Evolutionary conservation across 1,140 invertebrate species (phyloP).

Genomic region (Cotesia glomerata): DNA sequence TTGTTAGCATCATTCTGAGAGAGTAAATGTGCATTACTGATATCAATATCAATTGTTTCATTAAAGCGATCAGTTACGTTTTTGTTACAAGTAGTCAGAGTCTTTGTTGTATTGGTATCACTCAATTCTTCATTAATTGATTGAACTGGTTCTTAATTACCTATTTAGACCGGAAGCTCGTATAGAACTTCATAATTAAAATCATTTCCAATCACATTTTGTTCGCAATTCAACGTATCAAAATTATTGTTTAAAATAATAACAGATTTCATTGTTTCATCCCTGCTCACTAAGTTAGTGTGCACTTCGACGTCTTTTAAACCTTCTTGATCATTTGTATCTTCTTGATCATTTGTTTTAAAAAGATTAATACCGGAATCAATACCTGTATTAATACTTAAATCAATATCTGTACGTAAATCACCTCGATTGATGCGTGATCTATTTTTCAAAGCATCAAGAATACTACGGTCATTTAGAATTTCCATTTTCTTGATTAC

Average conservation of each 20-base stretch:
- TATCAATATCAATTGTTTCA: background rate
- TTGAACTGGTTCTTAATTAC: background rate
- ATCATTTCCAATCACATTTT: background rate
- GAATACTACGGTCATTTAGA: background rate
- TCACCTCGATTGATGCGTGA: slow-evolving; percentile 24
- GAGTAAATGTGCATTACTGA: background rate
- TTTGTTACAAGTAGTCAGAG: background rate
- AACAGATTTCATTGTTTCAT: background rate
- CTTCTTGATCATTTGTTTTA: background rate
- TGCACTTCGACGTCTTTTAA: background rate
- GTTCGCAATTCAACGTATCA: background rate
- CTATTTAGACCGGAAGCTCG: slow-evolving; percentile 39
- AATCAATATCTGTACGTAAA: background rate
- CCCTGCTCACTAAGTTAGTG: background rate
- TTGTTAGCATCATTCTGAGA: background rate
- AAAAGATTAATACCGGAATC: background rate
- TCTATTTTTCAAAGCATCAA: too few relatives aligned
- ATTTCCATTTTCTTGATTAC: background rate
- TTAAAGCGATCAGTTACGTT: too few relatives aligned
- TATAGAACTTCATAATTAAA: background rate
- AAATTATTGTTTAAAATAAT: background rate
- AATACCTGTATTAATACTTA: background rate
- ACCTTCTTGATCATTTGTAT: background rate
- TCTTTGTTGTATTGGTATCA: background rate
- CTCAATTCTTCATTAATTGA: background rate